Conservation (phyloP, 2,797 vertebrate genomes). For the Luscinia megarhynchos region DNA sequence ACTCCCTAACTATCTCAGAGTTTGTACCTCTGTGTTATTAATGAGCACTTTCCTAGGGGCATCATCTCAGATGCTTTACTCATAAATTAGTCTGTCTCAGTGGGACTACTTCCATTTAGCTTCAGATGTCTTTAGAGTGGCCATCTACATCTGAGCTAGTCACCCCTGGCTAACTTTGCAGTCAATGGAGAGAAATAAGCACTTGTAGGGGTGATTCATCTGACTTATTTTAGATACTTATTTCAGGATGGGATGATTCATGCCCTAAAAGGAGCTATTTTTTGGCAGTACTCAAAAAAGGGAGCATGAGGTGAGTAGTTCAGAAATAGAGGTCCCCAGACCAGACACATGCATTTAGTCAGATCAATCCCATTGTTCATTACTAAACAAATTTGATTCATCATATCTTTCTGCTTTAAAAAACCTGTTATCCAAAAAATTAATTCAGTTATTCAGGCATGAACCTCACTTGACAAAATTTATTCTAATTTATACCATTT, state of each 20-base stretch:
- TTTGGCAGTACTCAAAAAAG: neutral
- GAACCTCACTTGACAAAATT: neutral
- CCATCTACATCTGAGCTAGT: neutral
- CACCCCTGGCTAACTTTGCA: neutral
- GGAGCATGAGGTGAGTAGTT: neutral
- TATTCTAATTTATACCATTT: neutral
- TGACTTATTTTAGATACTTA: neutral
- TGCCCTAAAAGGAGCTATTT: neutral
- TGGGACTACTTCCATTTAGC: neutral
- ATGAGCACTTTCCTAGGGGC: neutral
- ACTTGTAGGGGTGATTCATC: slow-evolving; percentile 11
- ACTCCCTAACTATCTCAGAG: neutral
- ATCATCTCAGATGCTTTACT: slow-evolving; percentile 1
- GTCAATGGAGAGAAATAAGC: neutral
- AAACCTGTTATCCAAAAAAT: neutral
- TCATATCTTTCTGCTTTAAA: neutral
- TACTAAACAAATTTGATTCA: neutral
- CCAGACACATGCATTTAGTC: neutral
- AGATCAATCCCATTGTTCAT: neutral
- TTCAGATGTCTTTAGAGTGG: slow-evolving; percentile 23
- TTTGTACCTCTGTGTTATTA: neutral
- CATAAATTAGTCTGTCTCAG: slow-evolving; percentile 25
- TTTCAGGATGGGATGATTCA: slow-evolving; percentile 27
- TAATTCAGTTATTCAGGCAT: neutral
- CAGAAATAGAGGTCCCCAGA: neutral